A percentile compares a stretch with the other conserved stretches of the same genome.
These are phyloP conservation scores for Arrhamphus sclerolepis DNA, from an alignment of 2,797 vertebrate genomes.

Conservation along the genomic window DNA sequence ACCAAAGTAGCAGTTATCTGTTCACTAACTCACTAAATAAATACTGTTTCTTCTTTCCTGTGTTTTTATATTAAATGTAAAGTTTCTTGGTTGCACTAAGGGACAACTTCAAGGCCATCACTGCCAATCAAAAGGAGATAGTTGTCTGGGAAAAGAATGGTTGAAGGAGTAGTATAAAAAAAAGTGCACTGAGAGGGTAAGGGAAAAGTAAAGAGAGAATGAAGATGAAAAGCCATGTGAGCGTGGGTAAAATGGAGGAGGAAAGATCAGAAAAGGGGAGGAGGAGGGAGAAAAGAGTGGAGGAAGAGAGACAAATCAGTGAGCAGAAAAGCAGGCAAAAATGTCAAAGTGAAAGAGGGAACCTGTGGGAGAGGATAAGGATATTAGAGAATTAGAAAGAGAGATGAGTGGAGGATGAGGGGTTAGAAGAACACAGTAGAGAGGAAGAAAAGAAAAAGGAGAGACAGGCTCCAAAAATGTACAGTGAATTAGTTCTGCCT, in stretches of 20 bases:
- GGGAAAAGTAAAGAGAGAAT: not conserved
- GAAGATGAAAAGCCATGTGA: slow-evolving; percentile 3
- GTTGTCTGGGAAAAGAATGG: not conserved
- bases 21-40: no score
- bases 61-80: not conserved
- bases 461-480: slow-evolving; percentile 54
- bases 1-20: no score
- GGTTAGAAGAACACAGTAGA: slow-evolving; percentile 22
- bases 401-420: slow-evolving; percentile 46
- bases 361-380: slow-evolving; percentile 45
- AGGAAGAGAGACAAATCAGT: slow-evolving; percentile 6
- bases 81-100: not conserved
- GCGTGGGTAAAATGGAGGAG: slow-evolving; percentile 15
- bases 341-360: slow-evolving; percentile 44
- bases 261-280: slow-evolving; percentile 8
- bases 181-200: not conserved
- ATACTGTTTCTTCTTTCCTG: not conserved
- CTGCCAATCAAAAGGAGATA: slow-evolving; percentile 6
- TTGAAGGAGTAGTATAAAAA: slow-evolving; percentile 9
- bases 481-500: slow-evolving; percentile 70
- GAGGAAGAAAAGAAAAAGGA: slow-evolving; percentile 44
- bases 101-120: slow-evolving; percentile 1
- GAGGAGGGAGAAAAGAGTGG: not conserved
- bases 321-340: slow-evolving; percentile 23
- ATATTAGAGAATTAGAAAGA: slow-evolving; percentile 58